A percentile compares a stretch with the other conserved stretches of the same genome.
These are phyloP conservation scores for Trachelus stipa DNA, from an alignment of 2,888 invertebrate species.

Conservation along the genomic window DNA sequence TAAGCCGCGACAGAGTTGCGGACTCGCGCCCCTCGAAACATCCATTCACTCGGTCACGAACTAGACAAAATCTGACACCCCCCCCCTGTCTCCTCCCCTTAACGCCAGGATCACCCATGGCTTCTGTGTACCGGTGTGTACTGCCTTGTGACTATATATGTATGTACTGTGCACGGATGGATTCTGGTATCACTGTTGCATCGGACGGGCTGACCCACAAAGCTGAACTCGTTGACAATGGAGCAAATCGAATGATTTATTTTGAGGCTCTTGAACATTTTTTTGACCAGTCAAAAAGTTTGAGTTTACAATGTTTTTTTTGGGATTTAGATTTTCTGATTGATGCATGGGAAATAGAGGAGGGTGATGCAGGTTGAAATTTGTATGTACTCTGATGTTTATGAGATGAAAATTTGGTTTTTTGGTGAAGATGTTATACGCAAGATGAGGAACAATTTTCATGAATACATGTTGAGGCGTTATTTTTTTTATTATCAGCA, in stretches of 20 bases:
- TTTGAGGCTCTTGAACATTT: not conserved
- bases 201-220: slow-evolving; percentile 6
- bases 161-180: slow-evolving; percentile 2
- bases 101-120: slow-evolving; percentile 3
- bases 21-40: slow-evolving; percentile 48
- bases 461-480: not conserved
- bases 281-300: slow-evolving; percentile 5
- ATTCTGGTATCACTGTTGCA: not conserved
- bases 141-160: slow-evolving; percentile 2
- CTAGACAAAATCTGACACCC: slow-evolving; percentile 22
- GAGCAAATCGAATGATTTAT: not conserved
- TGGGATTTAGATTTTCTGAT: not conserved
- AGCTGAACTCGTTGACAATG: not conserved
- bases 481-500: not conserved
- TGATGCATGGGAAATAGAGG: not conserved
- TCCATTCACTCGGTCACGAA: slow-evolving; percentile 62
- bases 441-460: not conserved
- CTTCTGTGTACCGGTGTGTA: not conserved
- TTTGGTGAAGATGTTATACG: not conserved
- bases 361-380: not conserved
- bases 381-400: not conserved
- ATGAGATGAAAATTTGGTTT: not conserved
- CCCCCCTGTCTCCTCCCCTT: not conserved
- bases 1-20: slow-evolving; percentile 57
- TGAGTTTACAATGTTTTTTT: slow-evolving; percentile 25